These are phyloP conservation scores for Corythornis madagascariensis DNA, from an alignment of 2,113 vertebrate genomes.

Conservation along the genomic window DNA sequence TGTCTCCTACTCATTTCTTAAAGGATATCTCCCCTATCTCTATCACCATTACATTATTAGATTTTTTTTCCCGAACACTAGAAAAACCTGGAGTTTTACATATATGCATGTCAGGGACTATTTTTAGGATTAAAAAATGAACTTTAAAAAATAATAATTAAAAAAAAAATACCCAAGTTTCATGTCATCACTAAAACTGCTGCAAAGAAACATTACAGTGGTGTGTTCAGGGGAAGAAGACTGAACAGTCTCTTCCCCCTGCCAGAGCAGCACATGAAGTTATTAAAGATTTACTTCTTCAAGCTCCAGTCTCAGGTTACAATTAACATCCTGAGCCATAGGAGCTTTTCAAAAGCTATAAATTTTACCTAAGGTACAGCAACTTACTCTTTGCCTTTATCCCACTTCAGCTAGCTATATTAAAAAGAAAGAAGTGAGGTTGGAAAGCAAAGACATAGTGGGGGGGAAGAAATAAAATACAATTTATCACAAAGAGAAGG, in stretches of 20 bases:
- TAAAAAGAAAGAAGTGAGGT: not conserved
- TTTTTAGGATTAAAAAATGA: not conserved
- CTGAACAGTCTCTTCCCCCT: not conserved
- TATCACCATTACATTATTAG: not conserved
- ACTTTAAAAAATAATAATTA: too few relatives aligned
- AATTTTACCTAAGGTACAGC: not conserved
- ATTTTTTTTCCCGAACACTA: not conserved
- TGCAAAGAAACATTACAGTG: not conserved
- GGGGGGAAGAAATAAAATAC: rapidly evolving
- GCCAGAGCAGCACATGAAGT: not conserved
- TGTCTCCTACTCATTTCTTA: not conserved
- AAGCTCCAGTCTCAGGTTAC: not conserved
- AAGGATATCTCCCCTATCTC: not conserved
- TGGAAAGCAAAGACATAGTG: not conserved
- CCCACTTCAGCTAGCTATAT: not conserved
- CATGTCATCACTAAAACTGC: not conserved
- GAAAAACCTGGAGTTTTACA: not conserved
- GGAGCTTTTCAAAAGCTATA: not conserved
- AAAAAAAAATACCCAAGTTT: not conserved
- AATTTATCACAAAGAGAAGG: not conserved
- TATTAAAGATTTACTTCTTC: slow-evolving; percentile 8
- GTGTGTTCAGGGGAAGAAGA: not conserved
- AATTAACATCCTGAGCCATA: not conserved
- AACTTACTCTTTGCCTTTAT: not conserved
- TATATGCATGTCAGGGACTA: not conserved